These are phyloP conservation scores for Martes martes DNA, from an alignment of 2,113 vertebrate genomes.

Conservation along the genomic window DNA sequence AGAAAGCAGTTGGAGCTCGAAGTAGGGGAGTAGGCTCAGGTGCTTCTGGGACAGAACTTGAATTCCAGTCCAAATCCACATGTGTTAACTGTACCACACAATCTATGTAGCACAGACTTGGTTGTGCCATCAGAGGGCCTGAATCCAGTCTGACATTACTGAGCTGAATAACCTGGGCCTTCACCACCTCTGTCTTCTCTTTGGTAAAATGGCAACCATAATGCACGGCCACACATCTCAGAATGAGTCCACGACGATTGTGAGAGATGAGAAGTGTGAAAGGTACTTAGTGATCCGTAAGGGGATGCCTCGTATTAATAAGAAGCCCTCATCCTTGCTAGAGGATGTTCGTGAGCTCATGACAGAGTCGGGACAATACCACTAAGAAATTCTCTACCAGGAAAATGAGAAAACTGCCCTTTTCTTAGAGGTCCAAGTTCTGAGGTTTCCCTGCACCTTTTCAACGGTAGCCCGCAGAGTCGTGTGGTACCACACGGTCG, in stretches of 20 bases:
- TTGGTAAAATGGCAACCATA: background rate
- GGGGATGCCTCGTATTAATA: background rate
- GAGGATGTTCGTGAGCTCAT: background rate
- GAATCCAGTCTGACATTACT: background rate
- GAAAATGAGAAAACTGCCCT: background rate
- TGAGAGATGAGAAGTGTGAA: background rate
- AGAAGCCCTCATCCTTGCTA: background rate
- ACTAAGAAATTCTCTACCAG: background rate
- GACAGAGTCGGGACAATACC: background rate
- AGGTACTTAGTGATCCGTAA: background rate
- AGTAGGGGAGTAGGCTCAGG: background rate
- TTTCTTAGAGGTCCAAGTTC: background rate
- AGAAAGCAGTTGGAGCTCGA: background rate
- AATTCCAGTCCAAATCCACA: no score
- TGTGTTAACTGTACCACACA: fast-evolving
- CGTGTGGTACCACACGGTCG: no score
- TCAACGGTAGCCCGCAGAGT: fast-evolving
- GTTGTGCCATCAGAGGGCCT: fast-evolving
- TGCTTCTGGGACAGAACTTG: background rate
- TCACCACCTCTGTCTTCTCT: background rate
- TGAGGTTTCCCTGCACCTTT: background rate
- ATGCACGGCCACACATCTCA: background rate
- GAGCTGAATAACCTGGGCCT: background rate
- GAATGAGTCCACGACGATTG: background rate
- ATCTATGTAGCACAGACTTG: background rate